These are phyloP conservation scores for Lethenteron reissneri DNA, from an alignment of 2,113 vertebrate species.

Conservation along the genomic window DNA sequence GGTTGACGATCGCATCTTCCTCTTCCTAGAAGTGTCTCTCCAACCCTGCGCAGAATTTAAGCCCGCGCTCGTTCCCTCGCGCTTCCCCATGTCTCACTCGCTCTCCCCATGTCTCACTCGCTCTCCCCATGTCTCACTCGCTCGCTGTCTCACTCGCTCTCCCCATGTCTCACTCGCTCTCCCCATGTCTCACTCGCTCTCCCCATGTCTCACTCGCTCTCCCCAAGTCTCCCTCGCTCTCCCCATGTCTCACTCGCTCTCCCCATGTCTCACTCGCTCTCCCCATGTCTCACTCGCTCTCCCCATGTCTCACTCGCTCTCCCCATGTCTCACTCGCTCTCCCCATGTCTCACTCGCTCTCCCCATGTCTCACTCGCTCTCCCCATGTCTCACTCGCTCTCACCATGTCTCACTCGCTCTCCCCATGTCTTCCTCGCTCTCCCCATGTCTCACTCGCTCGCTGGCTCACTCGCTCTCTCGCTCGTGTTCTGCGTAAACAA, in stretches of 20 bases:
- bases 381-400: not conserved
- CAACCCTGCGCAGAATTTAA: not conserved
- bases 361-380: not conserved
- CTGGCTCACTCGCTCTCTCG: not conserved
- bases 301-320: not conserved
- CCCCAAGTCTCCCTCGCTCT: not conserved
- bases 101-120: not conserved
- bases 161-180: not conserved
- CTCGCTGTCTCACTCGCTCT: not conserved
- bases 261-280: not conserved
- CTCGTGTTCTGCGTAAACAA: not conserved
- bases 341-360: not conserved
- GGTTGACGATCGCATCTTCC: too few relatives aligned
- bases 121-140: not conserved
- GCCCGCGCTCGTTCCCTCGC: not conserved
- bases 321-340: not conserved
- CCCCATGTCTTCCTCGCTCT: not conserved
- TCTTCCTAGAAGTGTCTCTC: too few relatives aligned
- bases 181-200: too few relatives aligned
- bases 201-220: too few relatives aligned
- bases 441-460: not conserved
- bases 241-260: not conserved
- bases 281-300: not conserved
- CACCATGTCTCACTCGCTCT: not conserved
- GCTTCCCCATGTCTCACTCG: too few relatives aligned